Percentiles rank a stretch among this genome's conserved stretches.
phyloP scores from a whole-genome alignment of 2,888 invertebrate genomes.

The Iselma pallidipennis region DNA sequence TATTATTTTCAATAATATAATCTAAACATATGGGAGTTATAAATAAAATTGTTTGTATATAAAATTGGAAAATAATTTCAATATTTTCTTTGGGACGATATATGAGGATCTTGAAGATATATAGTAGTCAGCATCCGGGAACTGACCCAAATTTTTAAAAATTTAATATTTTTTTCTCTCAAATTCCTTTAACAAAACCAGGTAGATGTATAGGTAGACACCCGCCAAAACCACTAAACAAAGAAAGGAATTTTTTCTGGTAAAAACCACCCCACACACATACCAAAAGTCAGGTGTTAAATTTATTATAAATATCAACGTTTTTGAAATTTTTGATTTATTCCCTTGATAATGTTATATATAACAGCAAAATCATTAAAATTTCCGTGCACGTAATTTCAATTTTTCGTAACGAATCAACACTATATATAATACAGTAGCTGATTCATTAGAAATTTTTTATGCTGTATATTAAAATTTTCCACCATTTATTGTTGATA shows the following conservation, averaged over 20 bases:
- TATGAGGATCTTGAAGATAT: not conserved
- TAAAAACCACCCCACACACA: not conserved
- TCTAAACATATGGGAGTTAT: constrained; percentile 8
- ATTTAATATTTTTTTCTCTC: not conserved
- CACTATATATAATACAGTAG: no score
- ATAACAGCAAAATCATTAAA: no score
- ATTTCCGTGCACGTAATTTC: no score
- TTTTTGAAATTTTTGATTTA: no score
- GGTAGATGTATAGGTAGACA: not conserved
- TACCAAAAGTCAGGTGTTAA: not conserved
- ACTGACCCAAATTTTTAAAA: constrained; percentile 12
- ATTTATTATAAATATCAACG: not conserved
- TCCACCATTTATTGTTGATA: not conserved
- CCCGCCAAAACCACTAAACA: not conserved
- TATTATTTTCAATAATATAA: not conserved
- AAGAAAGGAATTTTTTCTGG: not conserved
- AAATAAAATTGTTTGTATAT: constrained; percentile 16
- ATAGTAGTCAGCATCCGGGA: constrained; percentile 5
- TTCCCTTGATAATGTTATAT: no score
- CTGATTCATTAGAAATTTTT: no score
- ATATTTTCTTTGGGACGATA: constrained; percentile 15
- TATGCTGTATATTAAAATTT: no score
- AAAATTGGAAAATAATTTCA: constrained; percentile 16
- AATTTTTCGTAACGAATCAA: no score
- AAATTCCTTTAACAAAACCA: not conserved